phyloP scores from a whole-genome alignment of 2,888 invertebrate species.

The Drosophila picticornis region DNA sequence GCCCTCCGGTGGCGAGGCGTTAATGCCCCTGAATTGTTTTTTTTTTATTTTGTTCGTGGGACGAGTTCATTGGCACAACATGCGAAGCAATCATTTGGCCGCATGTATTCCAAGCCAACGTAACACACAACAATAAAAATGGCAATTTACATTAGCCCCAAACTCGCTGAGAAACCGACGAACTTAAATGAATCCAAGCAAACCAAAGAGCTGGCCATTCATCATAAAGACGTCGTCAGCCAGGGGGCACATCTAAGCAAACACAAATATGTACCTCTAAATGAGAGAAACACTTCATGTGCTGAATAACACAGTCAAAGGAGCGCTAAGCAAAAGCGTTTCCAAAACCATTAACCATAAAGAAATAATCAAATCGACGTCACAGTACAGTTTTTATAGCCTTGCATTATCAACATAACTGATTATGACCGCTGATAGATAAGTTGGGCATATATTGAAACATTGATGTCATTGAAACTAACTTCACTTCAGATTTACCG shows the following conservation, averaged over 20 bases:
- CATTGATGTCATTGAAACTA: neutral
- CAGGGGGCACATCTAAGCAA: slow-evolving; percentile 21
- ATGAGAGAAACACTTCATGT: slow-evolving; percentile 20
- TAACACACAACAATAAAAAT: slow-evolving; percentile 45
- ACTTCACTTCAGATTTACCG: neutral
- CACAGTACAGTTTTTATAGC: slow-evolving; percentile 16
- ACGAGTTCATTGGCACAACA: slow-evolving; percentile 73
- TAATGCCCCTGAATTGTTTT: slow-evolving; percentile 47
- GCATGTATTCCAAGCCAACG: slow-evolving; percentile 16
- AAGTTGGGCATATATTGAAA: slow-evolving; percentile 5
- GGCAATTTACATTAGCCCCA: slow-evolving; percentile 66
- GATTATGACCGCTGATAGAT: slow-evolving; percentile 8
- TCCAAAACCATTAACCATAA: slow-evolving; percentile 40
- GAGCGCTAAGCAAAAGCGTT: slow-evolving; percentile 53
- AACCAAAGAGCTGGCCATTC: slow-evolving; percentile 39
- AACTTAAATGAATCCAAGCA: slow-evolving; percentile 6
- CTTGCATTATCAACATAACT: slow-evolving; percentile 23
- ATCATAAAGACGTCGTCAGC: slow-evolving; percentile 40
- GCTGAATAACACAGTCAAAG: slow-evolving; percentile 43
- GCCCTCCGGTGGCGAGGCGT: slow-evolving; percentile 21
- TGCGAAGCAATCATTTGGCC: slow-evolving; percentile 72
- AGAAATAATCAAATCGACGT: slow-evolving; percentile 28
- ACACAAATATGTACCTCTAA: slow-evolving; percentile 19
- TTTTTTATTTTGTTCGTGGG: slow-evolving; percentile 17
- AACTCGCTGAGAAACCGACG: slow-evolving; percentile 15